These are phyloP conservation scores for Macaria notata DNA, from an alignment of 2,888 invertebrate species.

Conservation along the genomic window DNA sequence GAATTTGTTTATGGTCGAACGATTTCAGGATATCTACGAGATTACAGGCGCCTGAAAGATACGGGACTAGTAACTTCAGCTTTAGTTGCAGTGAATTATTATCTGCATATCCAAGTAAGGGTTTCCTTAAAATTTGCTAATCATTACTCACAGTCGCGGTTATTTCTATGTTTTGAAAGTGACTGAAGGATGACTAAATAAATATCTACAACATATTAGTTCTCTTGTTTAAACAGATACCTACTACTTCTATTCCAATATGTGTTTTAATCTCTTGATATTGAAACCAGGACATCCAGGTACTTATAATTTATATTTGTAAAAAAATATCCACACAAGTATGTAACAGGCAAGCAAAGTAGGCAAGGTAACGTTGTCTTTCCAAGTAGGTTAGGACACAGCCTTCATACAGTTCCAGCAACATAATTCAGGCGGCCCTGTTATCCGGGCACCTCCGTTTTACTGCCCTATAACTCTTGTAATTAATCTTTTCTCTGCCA, in stretches of 20 bases:
- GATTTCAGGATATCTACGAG: neutral
- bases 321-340: too few relatives aligned
- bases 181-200: neutral
- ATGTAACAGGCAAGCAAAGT: too few relatives aligned
- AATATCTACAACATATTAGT: neutral
- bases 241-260: too few relatives aligned
- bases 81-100: neutral
- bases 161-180: too few relatives aligned
- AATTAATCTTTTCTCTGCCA: slow-evolving; percentile 9
- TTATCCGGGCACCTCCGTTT: neutral
- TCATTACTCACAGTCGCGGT: too few relatives aligned
- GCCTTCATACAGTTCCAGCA: too few relatives aligned
- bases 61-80: neutral
- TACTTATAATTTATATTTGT: too few relatives aligned
- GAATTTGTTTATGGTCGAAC: slow-evolving; percentile 11
- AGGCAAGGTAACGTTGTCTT: too few relatives aligned
- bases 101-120: neutral
- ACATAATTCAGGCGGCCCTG: neutral
- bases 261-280: too few relatives aligned
- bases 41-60: neutral
- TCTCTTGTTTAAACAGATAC: too few relatives aligned
- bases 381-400: too few relatives aligned
- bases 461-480: slow-evolving; percentile 8
- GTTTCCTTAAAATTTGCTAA: neutral
- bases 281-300: too few relatives aligned